Evolutionary conservation across 2,888 invertebrate genomes (phyloP), one percentile per base, ranked within the genome.

Genomic region (Perizoma flavofasciatum): DNA sequence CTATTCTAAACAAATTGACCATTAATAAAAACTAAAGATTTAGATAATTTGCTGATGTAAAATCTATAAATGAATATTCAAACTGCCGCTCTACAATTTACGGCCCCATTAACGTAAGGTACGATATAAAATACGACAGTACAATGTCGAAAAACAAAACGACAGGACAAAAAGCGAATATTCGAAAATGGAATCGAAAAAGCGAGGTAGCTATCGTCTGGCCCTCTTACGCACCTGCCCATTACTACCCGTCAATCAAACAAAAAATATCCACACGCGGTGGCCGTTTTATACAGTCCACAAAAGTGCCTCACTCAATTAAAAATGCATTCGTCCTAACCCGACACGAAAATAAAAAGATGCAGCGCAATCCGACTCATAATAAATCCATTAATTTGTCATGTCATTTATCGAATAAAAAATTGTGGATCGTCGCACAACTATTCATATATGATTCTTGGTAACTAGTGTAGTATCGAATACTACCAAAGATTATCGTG

Each of bases 311-410:
- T 87, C 89, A 88, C 89, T 91, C 90, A 91, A 92, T 92, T 91
- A 92, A 92, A 91, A 91, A 91, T 90, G 89, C 92, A 92, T 92
- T 91, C 91, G 89, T 88, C 89, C 90, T 85, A 85, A 86, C 82
- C 86, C 82, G 85, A 84, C 83, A 82, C 75, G 74, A 83, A 82
- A 86, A 86, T 86, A 88, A 89, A 88, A 87, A 79, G 82, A 83
- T 70, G 66, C 71, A 71, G 78, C 79, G 81, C 86, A 86, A 85
- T 88, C 86, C 81, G 72, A 83, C 88, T 91, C 88, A 90, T 89
- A 90, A 89, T 90, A 89, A 88, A 90, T 90, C 89, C 90, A 91
- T 92, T 91, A 90, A 92, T 91, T 92, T 91, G 91, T 91, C 91
- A 89, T 91, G 91, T 91, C 89, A 91, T 91, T 88, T 90, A 83